These are phyloP conservation scores for Lanius collurio DNA, from an alignment of 2,113 vertebrate species.

Conservation along the genomic window DNA sequence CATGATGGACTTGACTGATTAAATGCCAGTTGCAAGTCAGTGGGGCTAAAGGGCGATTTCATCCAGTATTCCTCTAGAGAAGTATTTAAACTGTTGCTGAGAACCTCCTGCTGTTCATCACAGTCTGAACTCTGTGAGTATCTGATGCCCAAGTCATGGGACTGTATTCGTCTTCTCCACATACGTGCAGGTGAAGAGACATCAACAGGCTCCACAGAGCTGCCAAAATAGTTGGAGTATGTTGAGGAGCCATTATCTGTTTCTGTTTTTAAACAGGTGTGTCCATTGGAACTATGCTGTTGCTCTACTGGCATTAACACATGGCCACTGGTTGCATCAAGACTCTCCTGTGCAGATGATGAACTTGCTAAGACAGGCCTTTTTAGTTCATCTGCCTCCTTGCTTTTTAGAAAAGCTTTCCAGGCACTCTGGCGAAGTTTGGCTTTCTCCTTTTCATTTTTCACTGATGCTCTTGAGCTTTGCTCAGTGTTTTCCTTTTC, in stretches of 20 bases:
- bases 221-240: not conserved
- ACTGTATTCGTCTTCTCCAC: slow-evolving; percentile 66
- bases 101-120: slow-evolving; percentile 21
- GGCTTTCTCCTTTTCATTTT: slow-evolving; percentile 66
- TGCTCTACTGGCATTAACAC: not conserved
- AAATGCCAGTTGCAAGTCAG: slow-evolving; percentile 5
- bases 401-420: slow-evolving; percentile 73
- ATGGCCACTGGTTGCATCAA: not conserved
- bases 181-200: slow-evolving; percentile 46
- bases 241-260: slow-evolving; percentile 39
- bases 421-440: slow-evolving; percentile 70
- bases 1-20: slow-evolving; percentile 56
- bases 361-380: slow-evolving; percentile 20
- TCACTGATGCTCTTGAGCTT: not conserved
- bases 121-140: slow-evolving; percentile 17
- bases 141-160: slow-evolving; percentile 51
- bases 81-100: slow-evolving; percentile 24
- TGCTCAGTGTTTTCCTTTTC: slow-evolving; percentile 77
- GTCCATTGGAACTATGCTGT: not conserved
- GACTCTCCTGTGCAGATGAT: slow-evolving; percentile 14
- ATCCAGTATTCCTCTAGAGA: slow-evolving; percentile 59
- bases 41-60: slow-evolving; percentile 38
- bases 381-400: slow-evolving; percentile 67
- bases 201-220: slow-evolving; percentile 13
- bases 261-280: not conserved